Evolutionary conservation across 2,113 vertebrate species (phyloP), one percentile per base, ranked within the genome.

Genomic region (Raja brachyura): DNA sequence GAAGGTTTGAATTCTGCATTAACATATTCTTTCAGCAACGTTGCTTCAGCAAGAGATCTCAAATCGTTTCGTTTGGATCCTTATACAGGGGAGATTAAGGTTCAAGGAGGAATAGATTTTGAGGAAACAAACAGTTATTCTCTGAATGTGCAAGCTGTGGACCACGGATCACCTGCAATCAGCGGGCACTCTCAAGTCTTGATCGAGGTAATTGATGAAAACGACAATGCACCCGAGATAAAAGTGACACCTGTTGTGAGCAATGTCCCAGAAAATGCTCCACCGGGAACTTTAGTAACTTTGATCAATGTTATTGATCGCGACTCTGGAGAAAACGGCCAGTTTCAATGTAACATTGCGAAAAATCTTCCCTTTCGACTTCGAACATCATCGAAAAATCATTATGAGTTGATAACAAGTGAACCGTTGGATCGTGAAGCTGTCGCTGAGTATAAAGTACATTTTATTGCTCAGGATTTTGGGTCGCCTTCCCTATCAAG

Each of bases 391-490:
- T 88, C 83, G n/a, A 63, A 14, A 31, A n/a, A n/a, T 1, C 83
- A 88, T 88, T 88, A 88, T 63, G 31, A 88, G 61, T 31, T 86
- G 56, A n/a, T 86, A 13, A 86, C 81, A 22, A 86, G 56, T 61
- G 81, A 11, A 22, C 4, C 13, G 56, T 94, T 96, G 93, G 96
- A 96, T 93, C 93, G 95, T 25, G 96, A 96, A 93, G 94, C 61
- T n/a, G 94, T 95, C 14, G 93, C 95, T 78, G 94, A 94, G 94
- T 96, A 96, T 94, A 95, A 95, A 20, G 94, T 96, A 93, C 94
- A 94, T 8, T 94, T 96, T 93, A 95, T 94, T 20, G 96, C 95
- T 0, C 94, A 90, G 83, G 96, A 96, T 93, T 94, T 94, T 93
- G 95, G 95, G 4, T 94, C 95, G 81, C 95, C 95, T 94, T 93